phyloP scores from a whole-genome alignment of 2,888 invertebrate species.

The Octodonta nipae region DNA sequence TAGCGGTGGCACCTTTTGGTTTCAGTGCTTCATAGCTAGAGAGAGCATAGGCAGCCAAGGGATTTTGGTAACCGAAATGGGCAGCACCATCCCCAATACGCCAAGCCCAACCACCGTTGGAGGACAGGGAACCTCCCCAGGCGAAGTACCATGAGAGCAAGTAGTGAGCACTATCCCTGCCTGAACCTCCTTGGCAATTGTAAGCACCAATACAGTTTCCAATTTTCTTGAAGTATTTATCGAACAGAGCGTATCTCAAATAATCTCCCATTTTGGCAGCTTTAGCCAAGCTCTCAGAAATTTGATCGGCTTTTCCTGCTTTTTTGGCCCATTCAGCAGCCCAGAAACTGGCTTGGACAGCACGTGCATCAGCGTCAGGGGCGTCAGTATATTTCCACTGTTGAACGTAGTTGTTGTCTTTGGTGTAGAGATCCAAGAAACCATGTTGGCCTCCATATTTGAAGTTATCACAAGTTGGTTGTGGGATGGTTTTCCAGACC shows the following conservation, averaged over 20 bases:
- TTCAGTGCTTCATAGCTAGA: constrained; percentile 13
- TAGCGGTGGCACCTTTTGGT: constrained; percentile 18
- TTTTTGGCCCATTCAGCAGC: constrained; percentile 16
- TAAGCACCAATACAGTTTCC: constrained; percentile 17
- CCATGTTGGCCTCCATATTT: constrained; percentile 17
- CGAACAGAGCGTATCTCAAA: constrained; percentile 17
- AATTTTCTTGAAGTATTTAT: constrained; percentile 21
- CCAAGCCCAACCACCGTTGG: constrained; percentile 19
- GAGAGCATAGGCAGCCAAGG: constrained; percentile 18
- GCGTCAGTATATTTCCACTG: constrained; percentile 18
- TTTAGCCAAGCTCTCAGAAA: constrained; percentile 12
- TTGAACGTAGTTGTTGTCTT: constrained; percentile 10
- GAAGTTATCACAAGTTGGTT: constrained; percentile 18
- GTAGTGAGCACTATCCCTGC: constrained; percentile 19
- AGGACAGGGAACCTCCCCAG: constrained; percentile 19
- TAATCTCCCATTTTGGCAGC: constrained; percentile 20
- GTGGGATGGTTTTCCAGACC: constrained; percentile 16
- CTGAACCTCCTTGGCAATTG: constrained; percentile 14
- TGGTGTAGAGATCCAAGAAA: constrained; percentile 14
- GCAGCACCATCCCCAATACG: constrained; percentile 20
- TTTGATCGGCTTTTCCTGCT: constrained; percentile 8
- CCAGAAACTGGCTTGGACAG: constrained; percentile 19
- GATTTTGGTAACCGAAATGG: constrained; percentile 21
- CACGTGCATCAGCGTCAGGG: constrained; percentile 20
- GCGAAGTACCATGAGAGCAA: constrained; percentile 19